phyloP scores from a whole-genome alignment of 2,113 vertebrate genomes.

The Jaculus jaculus region DNA sequence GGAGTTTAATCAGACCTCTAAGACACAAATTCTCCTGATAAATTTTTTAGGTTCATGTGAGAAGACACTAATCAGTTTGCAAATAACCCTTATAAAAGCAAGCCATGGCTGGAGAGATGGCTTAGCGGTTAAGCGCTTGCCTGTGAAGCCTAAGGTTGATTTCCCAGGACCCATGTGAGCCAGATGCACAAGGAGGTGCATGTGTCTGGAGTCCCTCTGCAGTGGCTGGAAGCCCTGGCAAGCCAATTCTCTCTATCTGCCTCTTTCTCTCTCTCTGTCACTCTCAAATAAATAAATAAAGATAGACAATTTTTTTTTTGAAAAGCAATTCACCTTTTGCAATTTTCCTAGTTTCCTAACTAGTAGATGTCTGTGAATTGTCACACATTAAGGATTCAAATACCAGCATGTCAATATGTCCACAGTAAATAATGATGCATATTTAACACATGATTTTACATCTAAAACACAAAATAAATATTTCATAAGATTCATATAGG shows the following conservation, averaged over 20 bases:
- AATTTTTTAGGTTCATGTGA: neutral
- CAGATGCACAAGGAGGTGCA: too few species aligned
- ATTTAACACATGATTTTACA: constrained; percentile 15
- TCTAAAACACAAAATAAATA: constrained; percentile 18
- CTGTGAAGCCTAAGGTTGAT: too few species aligned
- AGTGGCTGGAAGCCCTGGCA: too few species aligned
- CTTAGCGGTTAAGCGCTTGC: too few species aligned
- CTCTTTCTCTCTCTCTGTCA: too few species aligned
- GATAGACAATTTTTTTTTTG: too few species aligned
- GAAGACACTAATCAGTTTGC: neutral
- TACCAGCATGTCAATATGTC: constrained; percentile 2
- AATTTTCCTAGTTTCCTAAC: neutral
- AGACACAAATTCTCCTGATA: neutral
- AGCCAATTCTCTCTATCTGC: too few species aligned
- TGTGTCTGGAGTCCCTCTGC: too few species aligned
- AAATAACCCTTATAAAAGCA: neutral
- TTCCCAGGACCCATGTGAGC: too few species aligned
- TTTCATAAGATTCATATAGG: neutral
- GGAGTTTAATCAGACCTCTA: neutral
- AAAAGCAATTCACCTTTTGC: neutral
- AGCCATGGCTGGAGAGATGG: too few species aligned
- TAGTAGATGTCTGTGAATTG: neutral
- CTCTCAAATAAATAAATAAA: too few species aligned
- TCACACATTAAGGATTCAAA: neutral
- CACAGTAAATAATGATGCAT: constrained; percentile 11